Evolutionary conservation across 2,113 vertebrate species (phyloP).

Genomic region (Thryonomys swinderianus): DNA sequence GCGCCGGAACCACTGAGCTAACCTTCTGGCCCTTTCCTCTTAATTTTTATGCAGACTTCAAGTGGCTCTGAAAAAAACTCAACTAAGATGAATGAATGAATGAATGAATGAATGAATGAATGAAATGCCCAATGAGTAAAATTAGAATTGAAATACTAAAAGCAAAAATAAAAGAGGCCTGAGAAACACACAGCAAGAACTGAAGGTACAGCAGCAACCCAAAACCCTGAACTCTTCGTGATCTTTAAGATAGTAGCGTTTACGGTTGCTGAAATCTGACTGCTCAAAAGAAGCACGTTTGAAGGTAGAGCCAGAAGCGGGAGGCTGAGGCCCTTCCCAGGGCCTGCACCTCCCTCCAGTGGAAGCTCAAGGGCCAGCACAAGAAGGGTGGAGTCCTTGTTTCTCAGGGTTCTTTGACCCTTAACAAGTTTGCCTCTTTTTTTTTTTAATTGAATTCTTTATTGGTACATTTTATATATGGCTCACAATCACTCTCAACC

Average conservation of each 20-base stretch:
- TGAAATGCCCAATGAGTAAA: not conserved
- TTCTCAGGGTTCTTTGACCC: not conserved
- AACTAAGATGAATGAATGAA: not conserved
- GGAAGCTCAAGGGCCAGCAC: not conserved
- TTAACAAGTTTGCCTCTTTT: too few species aligned
- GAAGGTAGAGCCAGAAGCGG: too few species aligned
- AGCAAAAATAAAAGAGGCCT: not conserved
- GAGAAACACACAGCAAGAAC: not conserved
- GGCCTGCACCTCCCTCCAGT: not conserved
- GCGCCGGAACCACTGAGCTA: too few species aligned
- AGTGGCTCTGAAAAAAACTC: not conserved
- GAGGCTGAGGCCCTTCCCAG: too few species aligned
- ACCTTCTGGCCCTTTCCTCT: too few species aligned
- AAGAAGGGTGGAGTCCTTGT: not conserved
- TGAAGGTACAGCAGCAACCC: not conserved
- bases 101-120: not conserved
- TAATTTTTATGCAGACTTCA: conserved; percentile 44
- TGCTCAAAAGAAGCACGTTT: too few species aligned
- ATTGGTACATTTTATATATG: too few species aligned
- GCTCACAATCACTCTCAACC: too few species aligned
- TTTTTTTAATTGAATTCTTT: too few species aligned
- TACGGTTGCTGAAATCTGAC: not conserved
- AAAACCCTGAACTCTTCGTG: not conserved
- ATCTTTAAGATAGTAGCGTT: not conserved
- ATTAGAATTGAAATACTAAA: conserved; percentile 26